Evolutionary conservation across 2,113 vertebrate genomes (phyloP).

Genomic region (Guaruba guarouba): DNA sequence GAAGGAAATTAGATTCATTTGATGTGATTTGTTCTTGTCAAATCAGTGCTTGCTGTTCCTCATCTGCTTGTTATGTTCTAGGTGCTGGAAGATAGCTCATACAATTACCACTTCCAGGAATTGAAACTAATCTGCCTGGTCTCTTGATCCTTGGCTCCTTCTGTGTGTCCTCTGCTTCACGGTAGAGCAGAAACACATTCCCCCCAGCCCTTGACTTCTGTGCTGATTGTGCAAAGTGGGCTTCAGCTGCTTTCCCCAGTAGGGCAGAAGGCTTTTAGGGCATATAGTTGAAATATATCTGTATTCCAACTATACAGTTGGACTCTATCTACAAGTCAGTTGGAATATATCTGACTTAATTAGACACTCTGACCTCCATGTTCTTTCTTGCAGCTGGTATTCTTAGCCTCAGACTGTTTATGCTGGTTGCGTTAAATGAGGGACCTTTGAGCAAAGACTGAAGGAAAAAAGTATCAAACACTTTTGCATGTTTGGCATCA

Average conservation of each 20-base stretch:
- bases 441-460: neutral
- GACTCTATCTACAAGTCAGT: neutral
- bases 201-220: neutral
- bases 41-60: neutral
- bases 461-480: neutral
- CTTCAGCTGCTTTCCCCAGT: neutral
- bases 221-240: neutral
- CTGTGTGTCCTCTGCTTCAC: neutral
- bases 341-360: neutral
- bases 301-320: neutral
- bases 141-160: neutral
- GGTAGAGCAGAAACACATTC: neutral
- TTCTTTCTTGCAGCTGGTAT: neutral
- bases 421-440: neutral
- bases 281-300: neutral
- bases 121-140: neutral
- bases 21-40: constrained; percentile 41
- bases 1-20: constrained; percentile 39
- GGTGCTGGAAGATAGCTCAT: neutral
- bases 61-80: constrained; percentile 2
- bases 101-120: constrained; percentile 17
- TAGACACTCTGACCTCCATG: neutral
- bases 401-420: neutral
- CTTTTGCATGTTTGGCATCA: neutral
- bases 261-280: neutral